Base-by-base conservation (phyloP, 2,888 invertebrate genomes). In the Tipula vernalis region DNA sequence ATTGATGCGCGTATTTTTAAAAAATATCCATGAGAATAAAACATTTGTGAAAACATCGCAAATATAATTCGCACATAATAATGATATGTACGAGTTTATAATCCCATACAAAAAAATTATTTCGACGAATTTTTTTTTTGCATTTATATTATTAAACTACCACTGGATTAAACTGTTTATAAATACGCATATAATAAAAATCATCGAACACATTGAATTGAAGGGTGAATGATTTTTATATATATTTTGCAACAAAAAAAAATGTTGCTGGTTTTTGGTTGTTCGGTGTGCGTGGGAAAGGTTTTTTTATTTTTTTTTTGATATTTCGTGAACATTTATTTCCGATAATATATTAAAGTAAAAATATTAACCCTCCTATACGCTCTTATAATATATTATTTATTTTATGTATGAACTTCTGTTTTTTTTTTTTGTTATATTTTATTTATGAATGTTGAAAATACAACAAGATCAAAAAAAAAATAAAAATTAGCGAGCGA, bases 161-260 rank as follows among this genome's bases (percentile, higher is more conserved):
- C 71, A 12, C 71, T 71, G 71, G 71, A 71, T 71, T 71, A 71
- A 71, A 71, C 71, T 13, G 71, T 71, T 28, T 28, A 28, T 71
- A 28, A 4, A 15, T 57, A 15, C 10, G 44, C 8, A 44, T 44
- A 39, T 15, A 71, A 10, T 71, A 71, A 71, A 71, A 71, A 28
- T 71, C 71, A 71, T 71, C 71, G 71, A 71, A 71, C 71, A 71
- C 71, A 71, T 71, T 71, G 71, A 71, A 71, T 71, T 71, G 71
- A 71, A 71, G 71, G 71, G 71, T 71, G 71, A 71, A 71, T 28
- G 71, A 71, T 71, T 71, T 51, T 51, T 51, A 13, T n/a, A n/a
- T 71, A 71, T 28, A 71, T 71, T 71, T 28, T 71, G 57, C 71
- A 28, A 28, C 28, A 28, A 71, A 71, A 71, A n/a, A 2, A 0